phyloP scores from a whole-genome alignment of 2,113 vertebrate genomes.

The Vicugna pacos region DNA sequence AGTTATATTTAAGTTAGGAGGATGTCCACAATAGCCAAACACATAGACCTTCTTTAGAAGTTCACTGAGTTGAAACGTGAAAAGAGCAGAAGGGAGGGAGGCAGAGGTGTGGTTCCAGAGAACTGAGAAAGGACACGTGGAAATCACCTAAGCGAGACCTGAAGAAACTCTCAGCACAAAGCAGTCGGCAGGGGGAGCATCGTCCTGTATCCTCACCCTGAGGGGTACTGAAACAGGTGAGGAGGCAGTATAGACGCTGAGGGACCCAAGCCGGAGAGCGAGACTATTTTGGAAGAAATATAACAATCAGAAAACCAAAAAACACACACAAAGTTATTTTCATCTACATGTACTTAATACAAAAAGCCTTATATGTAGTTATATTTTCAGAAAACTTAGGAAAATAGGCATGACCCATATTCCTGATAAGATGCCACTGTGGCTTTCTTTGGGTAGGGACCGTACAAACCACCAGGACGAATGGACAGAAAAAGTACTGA shows the following conservation, averaged over 20 bases:
- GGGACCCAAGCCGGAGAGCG: neutral
- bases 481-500: neutral
- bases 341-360: neutral
- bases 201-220: neutral
- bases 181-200: neutral
- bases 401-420: neutral
- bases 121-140: neutral
- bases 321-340: neutral
- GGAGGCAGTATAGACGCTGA: neutral
- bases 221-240: neutral
- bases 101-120: neutral
- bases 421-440: neutral
- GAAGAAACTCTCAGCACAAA: neutral
- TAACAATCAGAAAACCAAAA: neutral
- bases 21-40: neutral
- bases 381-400: neutral
- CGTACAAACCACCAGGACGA: neutral
- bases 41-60: neutral
- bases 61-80: neutral
- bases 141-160: neutral
- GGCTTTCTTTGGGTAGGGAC: neutral
- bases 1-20: slow-evolving; percentile 15
- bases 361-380: neutral
- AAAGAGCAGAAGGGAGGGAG: neutral
- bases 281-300: neutral